phyloP scores from a whole-genome alignment of 1,140 invertebrate species.

The Armadillidium nasatum region DNA sequence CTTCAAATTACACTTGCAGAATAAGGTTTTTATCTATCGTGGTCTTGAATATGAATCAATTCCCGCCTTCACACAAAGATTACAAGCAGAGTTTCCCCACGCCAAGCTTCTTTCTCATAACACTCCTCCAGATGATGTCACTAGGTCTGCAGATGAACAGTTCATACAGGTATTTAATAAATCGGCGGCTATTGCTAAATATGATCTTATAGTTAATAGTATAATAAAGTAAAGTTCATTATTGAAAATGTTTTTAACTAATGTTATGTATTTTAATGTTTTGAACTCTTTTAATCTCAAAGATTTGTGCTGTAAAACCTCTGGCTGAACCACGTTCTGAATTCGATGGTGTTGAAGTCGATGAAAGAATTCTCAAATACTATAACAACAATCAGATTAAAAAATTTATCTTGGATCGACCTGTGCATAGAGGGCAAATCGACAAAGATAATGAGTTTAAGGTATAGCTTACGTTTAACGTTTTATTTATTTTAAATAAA shows the following conservation, averaged over 20 bases:
- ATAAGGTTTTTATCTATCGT: conserved; percentile 92
- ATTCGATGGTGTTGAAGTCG: conserved; percentile 61
- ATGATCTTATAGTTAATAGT: too few relatives aligned
- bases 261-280: background rate
- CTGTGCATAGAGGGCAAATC: conserved; percentile 72
- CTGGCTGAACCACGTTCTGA: conserved; percentile 59
- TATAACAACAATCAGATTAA: conserved; percentile 87
- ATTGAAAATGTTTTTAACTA: too few relatives aligned
- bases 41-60: conserved; percentile 94
- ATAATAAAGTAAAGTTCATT: too few relatives aligned
- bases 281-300: conserved; percentile 52
- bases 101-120: conserved; percentile 88
- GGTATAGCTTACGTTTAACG: conserved; percentile 49
- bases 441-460: conserved; percentile 94
- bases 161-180: conserved; percentile 57
- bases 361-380: conserved; percentile 80
- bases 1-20: conserved; percentile 59
- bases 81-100: conserved; percentile 87
- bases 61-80: conserved; percentile 84
- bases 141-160: conserved; percentile 76
- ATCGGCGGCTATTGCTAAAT: too few relatives aligned
- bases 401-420: conserved; percentile 83
- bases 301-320: conserved; percentile 92
- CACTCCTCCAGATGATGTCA: conserved; percentile 77
- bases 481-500: background rate